phyloP scores from a whole-genome alignment of 2,113 vertebrate genomes.

The Theristicus caerulescens region DNA sequence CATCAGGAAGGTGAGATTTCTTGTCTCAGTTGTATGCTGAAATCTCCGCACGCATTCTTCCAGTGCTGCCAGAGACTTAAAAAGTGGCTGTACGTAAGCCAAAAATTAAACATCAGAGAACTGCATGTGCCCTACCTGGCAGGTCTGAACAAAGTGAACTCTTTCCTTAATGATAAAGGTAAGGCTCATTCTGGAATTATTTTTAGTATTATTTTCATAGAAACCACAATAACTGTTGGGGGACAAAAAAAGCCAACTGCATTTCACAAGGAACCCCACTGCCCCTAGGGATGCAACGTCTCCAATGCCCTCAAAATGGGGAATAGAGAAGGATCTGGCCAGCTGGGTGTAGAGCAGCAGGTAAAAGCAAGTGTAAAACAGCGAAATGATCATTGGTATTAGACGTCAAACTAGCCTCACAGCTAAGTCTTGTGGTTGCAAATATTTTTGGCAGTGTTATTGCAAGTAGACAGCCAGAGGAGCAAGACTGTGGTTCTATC shows the following conservation, averaged over 20 bases:
- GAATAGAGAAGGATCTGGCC: not conserved
- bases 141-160: not conserved
- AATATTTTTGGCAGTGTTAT: not conserved
- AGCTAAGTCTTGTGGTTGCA: not conserved
- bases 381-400: not conserved
- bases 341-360: not conserved
- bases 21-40: not conserved
- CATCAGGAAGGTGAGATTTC: not conserved
- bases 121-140: not conserved
- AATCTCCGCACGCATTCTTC: not conserved
- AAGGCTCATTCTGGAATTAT: not conserved
- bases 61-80: not conserved
- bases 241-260: not conserved
- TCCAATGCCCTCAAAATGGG: not conserved
- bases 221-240: not conserved
- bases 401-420: not conserved
- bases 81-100: not conserved
- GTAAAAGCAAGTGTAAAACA: not conserved
- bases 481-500: not conserved
- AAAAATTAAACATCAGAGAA: not conserved
- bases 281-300: not conserved
- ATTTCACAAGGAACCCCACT: not conserved
- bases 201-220: not conserved
- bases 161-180: not conserved
- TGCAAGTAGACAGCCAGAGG: not conserved